Percentiles rank a stretch among this genome's conserved stretches.
These are phyloP conservation scores for Buteo buteo DNA, from an alignment of 2,113 vertebrate species.

Conservation along the genomic window DNA sequence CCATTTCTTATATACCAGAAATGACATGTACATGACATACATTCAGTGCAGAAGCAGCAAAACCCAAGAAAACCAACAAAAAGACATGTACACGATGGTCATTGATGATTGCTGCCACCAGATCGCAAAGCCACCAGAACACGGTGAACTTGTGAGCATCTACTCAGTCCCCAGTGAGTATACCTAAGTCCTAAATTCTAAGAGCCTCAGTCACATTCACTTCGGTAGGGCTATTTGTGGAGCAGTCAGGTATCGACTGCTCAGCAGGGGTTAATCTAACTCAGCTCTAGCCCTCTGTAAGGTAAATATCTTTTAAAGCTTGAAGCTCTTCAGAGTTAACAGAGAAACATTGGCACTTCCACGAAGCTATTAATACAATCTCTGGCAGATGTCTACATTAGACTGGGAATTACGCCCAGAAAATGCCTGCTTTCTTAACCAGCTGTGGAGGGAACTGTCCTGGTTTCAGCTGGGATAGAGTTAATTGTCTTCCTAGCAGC, in stretches of 20 bases:
- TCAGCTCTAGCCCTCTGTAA: not conserved
- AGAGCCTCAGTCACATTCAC: not conserved
- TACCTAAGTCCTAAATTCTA: not conserved
- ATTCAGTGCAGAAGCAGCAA: constrained; percentile 12
- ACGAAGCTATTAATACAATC: not conserved
- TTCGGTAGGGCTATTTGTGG: not conserved
- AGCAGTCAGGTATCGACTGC: not conserved
- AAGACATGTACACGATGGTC: not conserved
- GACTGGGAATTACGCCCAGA: not conserved
- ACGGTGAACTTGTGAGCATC: not conserved
- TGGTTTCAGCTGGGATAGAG: no score
- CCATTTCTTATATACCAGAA: not conserved
- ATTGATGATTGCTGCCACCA: not conserved
- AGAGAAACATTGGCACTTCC: not conserved
- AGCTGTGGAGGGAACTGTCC: not conserved
- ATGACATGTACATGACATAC: not conserved
- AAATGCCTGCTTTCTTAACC: not conserved
- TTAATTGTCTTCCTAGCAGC: no score
- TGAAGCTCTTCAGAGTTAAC: not conserved
- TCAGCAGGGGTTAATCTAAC: not conserved
- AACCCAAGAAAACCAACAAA: constrained; percentile 10
- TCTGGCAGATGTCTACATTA: not conserved
- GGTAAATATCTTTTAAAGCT: not conserved
- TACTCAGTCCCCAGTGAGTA: not conserved
- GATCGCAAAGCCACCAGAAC: not conserved